Conservation (phyloP, 2,888 invertebrate species). For the Gryllus longicercus region DNA sequence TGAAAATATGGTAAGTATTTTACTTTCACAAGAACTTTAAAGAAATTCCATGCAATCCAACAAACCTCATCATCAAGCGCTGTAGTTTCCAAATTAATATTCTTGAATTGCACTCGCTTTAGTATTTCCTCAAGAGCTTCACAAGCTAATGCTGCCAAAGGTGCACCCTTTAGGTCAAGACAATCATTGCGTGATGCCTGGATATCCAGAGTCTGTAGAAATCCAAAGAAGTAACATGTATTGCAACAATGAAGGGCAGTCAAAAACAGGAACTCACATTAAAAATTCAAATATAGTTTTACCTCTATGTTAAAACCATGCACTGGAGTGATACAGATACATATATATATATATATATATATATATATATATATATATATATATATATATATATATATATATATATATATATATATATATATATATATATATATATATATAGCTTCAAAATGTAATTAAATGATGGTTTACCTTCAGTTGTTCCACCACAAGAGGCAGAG, state of each 20-base stretch:
- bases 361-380: too few relatives aligned
- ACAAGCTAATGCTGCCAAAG: slow-evolving; percentile 63
- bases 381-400: too few relatives aligned
- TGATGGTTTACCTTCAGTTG: slow-evolving; percentile 65
- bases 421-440: too few relatives aligned
- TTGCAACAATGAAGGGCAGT: neutral
- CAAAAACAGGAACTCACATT: neutral
- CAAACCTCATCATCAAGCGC: slow-evolving; percentile 69
- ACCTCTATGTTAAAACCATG: too few relatives aligned
- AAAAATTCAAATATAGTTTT: neutral
- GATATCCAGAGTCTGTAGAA: slow-evolving; percentile 47
- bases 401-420: too few relatives aligned
- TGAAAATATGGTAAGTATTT: neutral
- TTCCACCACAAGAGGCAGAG: slow-evolving; percentile 64
- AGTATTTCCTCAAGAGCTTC: slow-evolving; percentile 83
- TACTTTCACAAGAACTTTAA: neutral
- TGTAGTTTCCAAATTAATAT: slow-evolving; percentile 65
- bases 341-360: too few relatives aligned
- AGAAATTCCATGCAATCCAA: slow-evolving; percentile 40
- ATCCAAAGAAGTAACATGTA: slow-evolving; percentile 30
- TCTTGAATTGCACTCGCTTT: slow-evolving; percentile 68
- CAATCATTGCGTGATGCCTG: slow-evolving; percentile 56
- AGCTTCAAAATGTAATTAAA: too few relatives aligned
- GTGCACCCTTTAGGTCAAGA: slow-evolving; percentile 57
- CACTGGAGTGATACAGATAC: too few relatives aligned